Base-by-base conservation (phyloP, 2,888 invertebrate genomes). In the Catonia carolina region DNA sequence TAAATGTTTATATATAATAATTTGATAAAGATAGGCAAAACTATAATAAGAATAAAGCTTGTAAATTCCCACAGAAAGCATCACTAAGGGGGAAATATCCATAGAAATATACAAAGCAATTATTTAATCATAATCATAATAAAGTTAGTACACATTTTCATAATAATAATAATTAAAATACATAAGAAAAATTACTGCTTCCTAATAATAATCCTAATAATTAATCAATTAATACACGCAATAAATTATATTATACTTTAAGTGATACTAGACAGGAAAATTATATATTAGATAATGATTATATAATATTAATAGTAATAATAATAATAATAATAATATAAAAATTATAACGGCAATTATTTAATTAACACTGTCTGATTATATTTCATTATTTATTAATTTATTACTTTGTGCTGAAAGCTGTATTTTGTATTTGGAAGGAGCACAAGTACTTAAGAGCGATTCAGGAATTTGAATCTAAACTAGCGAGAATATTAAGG, bases 391-490 rank as follows among this genome's bases (percentile, higher is more conserved):
- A 27, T 6, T 27, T 6, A 27, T 27, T 8, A n/a, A 27, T 27
- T 6, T 27, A 55, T 53, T 58, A 58, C 47, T 58, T 58, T 58
- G 58, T 58, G 58, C 58, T 53, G 55, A 53, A 58, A 58, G 58
- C 58, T 41, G 47, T 49, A 48, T 41, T 58, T 58, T 53, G 61
- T 61, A 62, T 61, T 64, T 60, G 61, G 61, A 61, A 62, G 62
- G 51, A 62, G 62, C 64, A 53, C 62, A 64, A 64, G 64, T 64
- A 64, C 62, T 51, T 45, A 35, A 53, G n/a, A 23, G 33, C 39
- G 41, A 48, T 56, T 20, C 51, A 45, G 45, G n/a, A 37, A 7
- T 10, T 7, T n/a, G 22, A 45, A 45, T 27, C 27, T 27, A 14
- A 22, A 45, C 45, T 45, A 27, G 23, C n/a, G n/a, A n/a, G n/a